Base-by-base conservation (phyloP, 2,888 invertebrate species). In the Halocaridina rubra region DNA sequence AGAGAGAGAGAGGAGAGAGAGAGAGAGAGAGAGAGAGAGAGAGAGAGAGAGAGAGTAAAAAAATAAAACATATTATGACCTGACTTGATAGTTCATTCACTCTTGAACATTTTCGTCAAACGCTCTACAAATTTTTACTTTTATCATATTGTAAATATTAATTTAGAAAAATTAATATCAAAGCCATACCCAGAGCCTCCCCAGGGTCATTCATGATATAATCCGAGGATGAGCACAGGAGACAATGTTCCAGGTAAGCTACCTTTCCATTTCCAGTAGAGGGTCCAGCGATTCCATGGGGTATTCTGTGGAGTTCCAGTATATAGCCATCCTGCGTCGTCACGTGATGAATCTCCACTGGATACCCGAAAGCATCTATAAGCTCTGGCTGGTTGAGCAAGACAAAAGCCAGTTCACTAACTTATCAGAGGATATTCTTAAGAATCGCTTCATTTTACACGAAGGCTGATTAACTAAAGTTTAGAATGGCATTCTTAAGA, bases 161-260 rank as follows among this genome's bases (percentile, higher is more conserved):
- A n/a, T n/a, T n/a, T n/a, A n/a, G 16, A 53, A 7, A 10, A 53
- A 3, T 19, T 53, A 3, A 53, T 2, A 53, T 4, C 0, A 0
- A 8, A 5, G 0, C 24, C 80, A 57, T 30, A 80, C 80, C 95
- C 16, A 96, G 91, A 61, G 93, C 93, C 86, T 92, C 92, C 59
- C 93, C 92, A 0, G 94, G 94, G 0, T 94, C 94, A 91, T 95
- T 94, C 78, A 95, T 91, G 3, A 97, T 92, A 93, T 94, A 97
- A 88, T 94, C 94, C 7, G 94, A 93, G 0, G 96, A 94, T 5
- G 94, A 94, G 57, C 93, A 94, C 22, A 96, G 90, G 0, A 97
- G 91, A 0, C 97, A 93, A 88, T 91, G 91, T 85, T 91, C 80
- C 94, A 94, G 10, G 93, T 95, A 90, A 90, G 92, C 87, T 89